phyloP scores from a whole-genome alignment of 2,888 invertebrate genomes.

The Tetrapedia diversipes region DNA sequence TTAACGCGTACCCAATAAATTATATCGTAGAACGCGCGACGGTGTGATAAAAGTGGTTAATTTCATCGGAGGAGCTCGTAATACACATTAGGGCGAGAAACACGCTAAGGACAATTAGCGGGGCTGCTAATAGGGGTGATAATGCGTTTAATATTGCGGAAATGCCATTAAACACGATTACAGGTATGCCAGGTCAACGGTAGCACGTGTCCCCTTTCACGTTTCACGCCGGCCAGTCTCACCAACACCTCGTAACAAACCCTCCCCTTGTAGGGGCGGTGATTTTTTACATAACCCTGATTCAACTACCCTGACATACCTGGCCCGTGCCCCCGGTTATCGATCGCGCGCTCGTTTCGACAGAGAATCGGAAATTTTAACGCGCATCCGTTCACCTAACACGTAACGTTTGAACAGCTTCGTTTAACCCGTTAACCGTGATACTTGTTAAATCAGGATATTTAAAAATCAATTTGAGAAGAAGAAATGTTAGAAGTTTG shows the following conservation, averaged over 20 bases:
- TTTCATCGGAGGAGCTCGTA: not conserved
- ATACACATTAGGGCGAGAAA: not conserved
- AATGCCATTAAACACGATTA: constrained; percentile 48
- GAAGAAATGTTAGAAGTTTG: no score
- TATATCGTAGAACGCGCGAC: no score
- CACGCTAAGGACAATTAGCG: constrained; percentile 22
- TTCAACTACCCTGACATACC: constrained; percentile 20
- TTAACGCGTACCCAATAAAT: no score
- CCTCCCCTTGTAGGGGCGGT: constrained; percentile 14
- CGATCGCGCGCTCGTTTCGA: constrained; percentile 10
- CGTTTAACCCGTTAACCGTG: no score
- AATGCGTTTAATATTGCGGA: constrained; percentile 44
- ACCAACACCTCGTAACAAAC: constrained; percentile 44
- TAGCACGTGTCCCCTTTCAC: constrained; percentile 48
- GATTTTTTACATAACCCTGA: constrained; percentile 30
- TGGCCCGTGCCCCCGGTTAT: constrained; percentile 14
- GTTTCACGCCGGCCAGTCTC: constrained; percentile 31
- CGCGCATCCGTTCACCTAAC: not conserved
- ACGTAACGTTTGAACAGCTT: not conserved
- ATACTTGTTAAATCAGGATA: no score
- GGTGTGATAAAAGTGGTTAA: not conserved
- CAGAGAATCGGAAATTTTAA: not conserved
- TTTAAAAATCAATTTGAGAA: no score
- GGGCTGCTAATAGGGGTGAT: constrained; percentile 28
- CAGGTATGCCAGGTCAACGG: constrained; percentile 45